Percentiles rank a stretch among this genome's conserved stretches.
Conservation (phyloP, 2,888 invertebrate genomes). For the Ochropleura plecta region DNA sequence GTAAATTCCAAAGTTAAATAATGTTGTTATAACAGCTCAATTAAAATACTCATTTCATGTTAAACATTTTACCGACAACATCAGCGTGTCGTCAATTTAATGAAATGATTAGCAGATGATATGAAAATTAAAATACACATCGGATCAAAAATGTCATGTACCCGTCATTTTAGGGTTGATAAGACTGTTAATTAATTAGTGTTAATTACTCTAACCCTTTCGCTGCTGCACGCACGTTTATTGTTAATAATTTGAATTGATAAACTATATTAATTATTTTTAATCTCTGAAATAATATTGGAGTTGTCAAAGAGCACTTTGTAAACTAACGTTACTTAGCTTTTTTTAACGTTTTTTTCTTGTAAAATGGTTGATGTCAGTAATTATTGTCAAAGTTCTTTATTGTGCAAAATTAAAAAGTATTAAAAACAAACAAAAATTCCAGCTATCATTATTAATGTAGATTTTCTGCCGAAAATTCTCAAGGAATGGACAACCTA, state of each 20-base stretch:
- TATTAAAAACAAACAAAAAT: too few species aligned
- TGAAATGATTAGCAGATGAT: slow-evolving; percentile 59
- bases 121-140: slow-evolving; percentile 78
- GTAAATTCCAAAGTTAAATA: neutral
- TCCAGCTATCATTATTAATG: too few species aligned
- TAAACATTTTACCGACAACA: slow-evolving; percentile 60
- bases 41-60: slow-evolving; percentile 33
- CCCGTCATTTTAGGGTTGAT: slow-evolving; percentile 78
- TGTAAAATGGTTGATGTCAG: too few species aligned
- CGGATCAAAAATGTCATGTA: slow-evolving; percentile 81
- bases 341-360: too few species aligned
- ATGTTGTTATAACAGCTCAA: slow-evolving; percentile 19
- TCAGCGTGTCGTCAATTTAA: slow-evolving; percentile 43
- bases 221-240: slow-evolving; percentile 60
- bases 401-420: too few species aligned
- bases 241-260: slow-evolving; percentile 12
- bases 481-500: too few species aligned
- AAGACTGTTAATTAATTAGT: slow-evolving; percentile 82
- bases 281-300: neutral
- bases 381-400: too few species aligned
- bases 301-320: neutral
- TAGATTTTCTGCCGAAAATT: too few species aligned
- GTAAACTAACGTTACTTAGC: too few species aligned
- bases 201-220: slow-evolving; percentile 85
- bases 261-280: slow-evolving; percentile 12